Evolutionary conservation across 2,888 invertebrate genomes (phyloP), one percentile per base, ranked within the genome.

Genomic region (Standfussiana lucernea): DNA sequence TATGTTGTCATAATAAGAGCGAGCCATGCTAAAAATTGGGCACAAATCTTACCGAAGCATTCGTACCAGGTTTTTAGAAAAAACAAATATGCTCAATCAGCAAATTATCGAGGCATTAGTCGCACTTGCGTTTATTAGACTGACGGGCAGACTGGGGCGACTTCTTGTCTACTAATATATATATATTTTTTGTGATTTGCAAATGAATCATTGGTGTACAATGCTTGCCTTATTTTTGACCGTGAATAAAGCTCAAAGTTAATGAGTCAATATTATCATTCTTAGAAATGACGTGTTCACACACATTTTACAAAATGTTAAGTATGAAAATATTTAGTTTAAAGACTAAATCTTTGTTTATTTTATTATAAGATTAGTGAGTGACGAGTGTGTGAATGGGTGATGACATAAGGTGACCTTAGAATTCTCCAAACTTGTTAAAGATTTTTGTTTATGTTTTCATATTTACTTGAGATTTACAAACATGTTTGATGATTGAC

Each of bases 391-490:
- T 32, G 37, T 79, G 67, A 79, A 35, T 56, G 59, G 42, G 28
- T n/a, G 7, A n/a, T 53, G 47, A 64, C 66, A 40, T 79, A 24
- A 15, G 18, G 35, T 56, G 62, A 79, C 80, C 67, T 74, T 64
- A 7, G 10, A 7, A 64, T 53, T 47, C 32, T 35, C 59, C 5
- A n/a, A 35, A 78, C 47, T 28, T 78, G 18, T 77, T 77, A 0
- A 53, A 53, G 15, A 50, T 62, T 35, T 64, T 42, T 13, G 53
- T 77, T 64, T 64, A 47, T 71, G 77, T n/a, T 2, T 71, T n/a
- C 15, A 40, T 42, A 37, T 18, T 53, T 56, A 28, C 24, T 68
- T 65, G 15, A 56, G 10, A 15, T 47, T 70, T 32, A 45, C 15
- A 50, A 47, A n/a, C 35, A 50, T 1, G 47, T 32, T 66, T 61